A percentile compares a stretch with the other conserved stretches of the same genome.
These are phyloP conservation scores for Hafferia zeledoni DNA, from an alignment of 2,797 vertebrate genomes.

Conservation along the genomic window DNA sequence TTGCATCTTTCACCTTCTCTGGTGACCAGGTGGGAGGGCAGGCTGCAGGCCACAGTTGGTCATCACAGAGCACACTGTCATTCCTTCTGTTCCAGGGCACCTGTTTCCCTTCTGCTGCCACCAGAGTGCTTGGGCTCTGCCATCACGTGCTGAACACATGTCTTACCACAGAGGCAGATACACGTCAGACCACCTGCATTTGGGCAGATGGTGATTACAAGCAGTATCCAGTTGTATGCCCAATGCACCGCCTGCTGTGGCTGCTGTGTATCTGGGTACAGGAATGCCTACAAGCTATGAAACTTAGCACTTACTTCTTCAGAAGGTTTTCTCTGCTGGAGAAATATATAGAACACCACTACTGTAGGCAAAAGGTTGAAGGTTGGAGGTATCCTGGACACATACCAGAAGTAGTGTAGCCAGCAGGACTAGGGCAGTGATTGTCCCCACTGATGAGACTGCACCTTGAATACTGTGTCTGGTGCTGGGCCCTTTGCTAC, in stretches of 20 bases:
- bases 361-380: background rate
- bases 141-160: accelerated
- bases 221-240: background rate
- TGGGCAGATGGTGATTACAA: background rate
- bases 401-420: background rate
- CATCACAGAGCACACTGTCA: accelerated
- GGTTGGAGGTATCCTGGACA: background rate
- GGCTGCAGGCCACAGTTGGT: background rate
- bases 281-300: background rate
- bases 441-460: background rate
- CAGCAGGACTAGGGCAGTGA: background rate
- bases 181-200: background rate
- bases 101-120: background rate
- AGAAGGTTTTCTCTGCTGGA: background rate
- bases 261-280: background rate
- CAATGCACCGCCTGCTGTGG: background rate
- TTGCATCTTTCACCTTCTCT: background rate
- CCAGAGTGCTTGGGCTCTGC: background rate
- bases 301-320: background rate
- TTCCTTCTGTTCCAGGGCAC: background rate
- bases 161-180: background rate
- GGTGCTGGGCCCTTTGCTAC: background rate
- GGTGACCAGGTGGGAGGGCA: background rate
- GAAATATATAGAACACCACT: background rate
- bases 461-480: background rate